Conservation (phyloP, 2,797 vertebrate species). For the Dipus sagitta region DNA sequence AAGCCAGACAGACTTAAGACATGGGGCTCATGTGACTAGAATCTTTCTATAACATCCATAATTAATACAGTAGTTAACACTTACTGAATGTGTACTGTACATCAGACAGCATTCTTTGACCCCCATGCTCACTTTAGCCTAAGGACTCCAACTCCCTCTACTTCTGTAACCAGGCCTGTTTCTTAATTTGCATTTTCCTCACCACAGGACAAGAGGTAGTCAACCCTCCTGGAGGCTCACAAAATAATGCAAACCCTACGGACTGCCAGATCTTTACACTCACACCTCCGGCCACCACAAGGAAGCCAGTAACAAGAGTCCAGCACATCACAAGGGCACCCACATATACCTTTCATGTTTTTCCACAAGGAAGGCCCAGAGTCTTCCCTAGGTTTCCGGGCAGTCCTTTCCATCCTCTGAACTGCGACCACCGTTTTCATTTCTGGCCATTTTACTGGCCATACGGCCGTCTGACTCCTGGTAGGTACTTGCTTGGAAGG, state of each 20-base stretch:
- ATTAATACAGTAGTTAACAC: not conserved
- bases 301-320: not conserved
- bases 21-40: not conserved
- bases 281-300: conserved; percentile 66
- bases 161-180: not conserved
- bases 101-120: not conserved
- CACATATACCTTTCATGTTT: not conserved
- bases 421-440: not conserved
- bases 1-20: not conserved
- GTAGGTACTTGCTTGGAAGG: not conserved
- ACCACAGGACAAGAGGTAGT: conserved; percentile 64
- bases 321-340: conserved; percentile 32
- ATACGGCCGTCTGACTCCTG: not conserved
- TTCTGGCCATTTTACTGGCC: not conserved
- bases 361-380: conserved; percentile 40
- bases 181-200: conserved; percentile 56
- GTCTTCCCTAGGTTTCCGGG: conserved; percentile 52
- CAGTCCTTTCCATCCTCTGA: conserved; percentile 1
- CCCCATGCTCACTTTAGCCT: not conserved
- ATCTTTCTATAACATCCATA: not conserved
- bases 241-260: not conserved
- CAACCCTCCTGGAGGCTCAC: not conserved
- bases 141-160: not conserved
- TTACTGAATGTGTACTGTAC: not conserved
- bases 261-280: conserved; percentile 81